A percentile compares a stretch with the other conserved stretches of the same genome.
Conservation (phyloP, 2,113 vertebrate genomes). For the Leuciscus idus region DNA sequence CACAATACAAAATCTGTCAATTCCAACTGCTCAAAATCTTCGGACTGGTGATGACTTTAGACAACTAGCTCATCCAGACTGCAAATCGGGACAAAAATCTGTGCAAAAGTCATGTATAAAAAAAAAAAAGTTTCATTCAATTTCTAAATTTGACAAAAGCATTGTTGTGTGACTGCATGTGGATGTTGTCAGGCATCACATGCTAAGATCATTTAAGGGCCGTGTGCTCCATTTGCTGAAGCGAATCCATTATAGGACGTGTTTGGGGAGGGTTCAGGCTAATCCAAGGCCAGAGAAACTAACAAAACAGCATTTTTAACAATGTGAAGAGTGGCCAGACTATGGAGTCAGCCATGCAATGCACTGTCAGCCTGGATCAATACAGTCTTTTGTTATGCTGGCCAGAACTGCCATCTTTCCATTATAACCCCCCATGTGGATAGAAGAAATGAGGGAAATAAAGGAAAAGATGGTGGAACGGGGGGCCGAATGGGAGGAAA, state of each 20-base stretch:
- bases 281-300: constrained; percentile 7
- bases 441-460: too few species aligned
- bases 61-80: not conserved
- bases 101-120: not conserved
- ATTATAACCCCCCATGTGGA: not conserved
- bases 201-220: not conserved
- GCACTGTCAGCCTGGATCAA: constrained; percentile 50
- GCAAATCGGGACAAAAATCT: not conserved
- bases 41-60: not conserved
- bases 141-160: not conserved
- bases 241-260: not conserved
- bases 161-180: not conserved
- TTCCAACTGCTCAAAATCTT: not conserved
- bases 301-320: constrained; percentile 4
- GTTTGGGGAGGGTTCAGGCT: not conserved
- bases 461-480: not conserved
- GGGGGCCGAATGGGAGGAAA: not conserved
- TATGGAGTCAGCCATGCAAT: constrained; percentile 10
- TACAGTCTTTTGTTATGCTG: constrained; percentile 47
- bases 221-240: not conserved
- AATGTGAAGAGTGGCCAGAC: constrained; percentile 7
- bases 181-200: not conserved
- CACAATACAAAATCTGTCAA: not conserved
- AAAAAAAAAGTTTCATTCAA: too few species aligned
- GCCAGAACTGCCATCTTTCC: not conserved